Conservation (phyloP, 1,140 invertebrate species). For the Papilio polyxenes region DNA sequence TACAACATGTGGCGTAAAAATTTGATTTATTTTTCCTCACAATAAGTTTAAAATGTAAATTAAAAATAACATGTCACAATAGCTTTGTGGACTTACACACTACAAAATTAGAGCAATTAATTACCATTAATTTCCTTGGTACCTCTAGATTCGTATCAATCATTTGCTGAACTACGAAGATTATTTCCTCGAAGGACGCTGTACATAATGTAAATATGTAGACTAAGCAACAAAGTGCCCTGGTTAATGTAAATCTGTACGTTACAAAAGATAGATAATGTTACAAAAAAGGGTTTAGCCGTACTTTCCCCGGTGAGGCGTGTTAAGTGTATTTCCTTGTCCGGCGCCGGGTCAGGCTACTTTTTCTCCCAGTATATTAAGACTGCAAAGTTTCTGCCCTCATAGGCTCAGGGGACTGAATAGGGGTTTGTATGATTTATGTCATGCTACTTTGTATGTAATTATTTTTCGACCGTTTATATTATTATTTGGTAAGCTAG, state of each 20-base stretch:
- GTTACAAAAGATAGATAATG: neutral
- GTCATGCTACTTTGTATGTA: slow-evolving; percentile 16
- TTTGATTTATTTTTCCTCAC: neutral
- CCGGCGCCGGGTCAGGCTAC: slow-evolving; percentile 61
- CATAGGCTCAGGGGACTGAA: slow-evolving; percentile 37
- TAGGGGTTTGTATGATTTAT: slow-evolving; percentile 59
- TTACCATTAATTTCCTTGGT: neutral
- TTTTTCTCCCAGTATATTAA: slow-evolving; percentile 74
- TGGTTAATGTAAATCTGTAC: slow-evolving; percentile 13
- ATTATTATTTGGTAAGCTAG: neutral
- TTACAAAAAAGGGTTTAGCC: slow-evolving; percentile 35
- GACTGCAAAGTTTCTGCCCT: slow-evolving; percentile 58
- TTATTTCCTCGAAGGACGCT: neutral
- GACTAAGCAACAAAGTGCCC: neutral
- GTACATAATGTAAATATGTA: neutral
- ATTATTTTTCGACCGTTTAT: neutral
- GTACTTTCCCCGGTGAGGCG: slow-evolving; percentile 29
- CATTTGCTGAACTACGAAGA: neutral
- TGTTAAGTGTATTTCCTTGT: slow-evolving; percentile 71
- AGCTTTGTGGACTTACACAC: neutral
- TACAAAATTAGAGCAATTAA: neutral
- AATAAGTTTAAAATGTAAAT: neutral
- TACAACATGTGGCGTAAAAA: neutral
- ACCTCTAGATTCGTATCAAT: neutral
- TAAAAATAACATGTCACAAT: neutral